phyloP scores from a whole-genome alignment of 2,888 invertebrate genomes.

The Melanchra persicariae region DNA sequence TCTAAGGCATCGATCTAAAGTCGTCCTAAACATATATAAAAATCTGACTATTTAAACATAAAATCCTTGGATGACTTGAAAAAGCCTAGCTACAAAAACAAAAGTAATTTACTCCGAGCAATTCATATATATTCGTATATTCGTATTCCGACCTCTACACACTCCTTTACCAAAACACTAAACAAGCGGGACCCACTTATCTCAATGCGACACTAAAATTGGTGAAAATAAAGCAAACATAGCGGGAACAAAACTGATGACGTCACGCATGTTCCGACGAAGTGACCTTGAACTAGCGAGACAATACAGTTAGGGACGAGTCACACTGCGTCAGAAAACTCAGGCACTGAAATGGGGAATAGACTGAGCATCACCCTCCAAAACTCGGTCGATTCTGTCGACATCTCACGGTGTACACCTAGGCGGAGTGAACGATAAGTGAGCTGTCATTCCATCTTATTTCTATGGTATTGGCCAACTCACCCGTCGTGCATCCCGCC shows the following conservation, averaged over 20 bases:
- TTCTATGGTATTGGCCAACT: too few species aligned
- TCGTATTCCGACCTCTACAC: not conserved
- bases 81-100: not conserved
- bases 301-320: conserved; percentile 23
- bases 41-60: too few species aligned
- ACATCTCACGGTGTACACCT: too few species aligned
- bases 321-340: not conserved
- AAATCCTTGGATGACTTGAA: too few species aligned
- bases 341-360: not conserved
- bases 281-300: conserved; percentile 66
- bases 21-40: too few species aligned
- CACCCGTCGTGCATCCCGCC: too few species aligned
- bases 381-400: too few species aligned
- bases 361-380: too few species aligned
- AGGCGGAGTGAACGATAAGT: too few species aligned
- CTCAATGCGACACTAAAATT: conserved; percentile 6
- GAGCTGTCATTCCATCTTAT: too few species aligned
- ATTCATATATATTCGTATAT: not conserved
- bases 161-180: conserved; percentile 11
- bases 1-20: too few species aligned
- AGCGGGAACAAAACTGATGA: conserved; percentile 38
- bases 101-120: not conserved
- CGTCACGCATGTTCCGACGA: conserved; percentile 40
- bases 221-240: conserved; percentile 28
- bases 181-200: not conserved